Percentiles rank a stretch among this genome's conserved stretches.
These are phyloP conservation scores for Hyperopisus bebe DNA, from an alignment of 2,113 vertebrate genomes.

Conservation along the genomic window DNA sequence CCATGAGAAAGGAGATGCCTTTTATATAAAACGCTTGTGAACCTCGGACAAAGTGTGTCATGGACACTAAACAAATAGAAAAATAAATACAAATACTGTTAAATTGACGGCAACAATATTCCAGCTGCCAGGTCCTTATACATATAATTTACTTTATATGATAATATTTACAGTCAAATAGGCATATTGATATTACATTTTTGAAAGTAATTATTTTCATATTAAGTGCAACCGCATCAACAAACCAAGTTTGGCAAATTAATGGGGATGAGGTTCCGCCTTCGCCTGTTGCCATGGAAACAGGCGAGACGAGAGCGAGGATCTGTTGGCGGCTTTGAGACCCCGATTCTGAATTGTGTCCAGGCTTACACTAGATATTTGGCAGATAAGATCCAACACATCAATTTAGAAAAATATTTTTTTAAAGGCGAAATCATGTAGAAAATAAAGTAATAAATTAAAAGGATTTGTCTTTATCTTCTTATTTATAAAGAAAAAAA, in stretches of 20 bases:
- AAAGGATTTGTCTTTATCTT: slow-evolving; percentile 36
- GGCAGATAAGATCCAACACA: slow-evolving; percentile 38
- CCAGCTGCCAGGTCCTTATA: slow-evolving; percentile 33
- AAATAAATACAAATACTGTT: slow-evolving; percentile 34
- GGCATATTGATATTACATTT: slow-evolving; percentile 49
- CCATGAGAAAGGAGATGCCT: neutral
- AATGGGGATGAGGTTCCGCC: slow-evolving; percentile 24
- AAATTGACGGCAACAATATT: slow-evolving; percentile 38
- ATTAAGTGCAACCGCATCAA: slow-evolving; percentile 43
- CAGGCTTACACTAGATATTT: slow-evolving; percentile 37
- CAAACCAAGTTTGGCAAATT: slow-evolving; percentile 40
- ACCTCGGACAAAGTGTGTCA: slow-evolving; percentile 11
- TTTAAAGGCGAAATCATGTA: slow-evolving; percentile 49
- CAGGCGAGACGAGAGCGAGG: neutral
- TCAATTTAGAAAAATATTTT: slow-evolving; percentile 56
- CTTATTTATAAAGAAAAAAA: slow-evolving; percentile 26
- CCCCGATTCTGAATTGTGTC: slow-evolving; percentile 33
- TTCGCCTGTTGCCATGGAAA: slow-evolving; percentile 2
- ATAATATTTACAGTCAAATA: slow-evolving; percentile 51
- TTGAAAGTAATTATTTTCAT: slow-evolving; percentile 49
- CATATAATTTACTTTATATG: slow-evolving; percentile 27
- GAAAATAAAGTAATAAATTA: slow-evolving; percentile 44
- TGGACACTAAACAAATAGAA: slow-evolving; percentile 26
- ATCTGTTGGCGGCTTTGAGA: neutral
- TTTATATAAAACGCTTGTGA: slow-evolving; percentile 32